Evolutionary conservation across 2,113 vertebrate genomes (phyloP).

Genomic region (Rhea pennata): DNA sequence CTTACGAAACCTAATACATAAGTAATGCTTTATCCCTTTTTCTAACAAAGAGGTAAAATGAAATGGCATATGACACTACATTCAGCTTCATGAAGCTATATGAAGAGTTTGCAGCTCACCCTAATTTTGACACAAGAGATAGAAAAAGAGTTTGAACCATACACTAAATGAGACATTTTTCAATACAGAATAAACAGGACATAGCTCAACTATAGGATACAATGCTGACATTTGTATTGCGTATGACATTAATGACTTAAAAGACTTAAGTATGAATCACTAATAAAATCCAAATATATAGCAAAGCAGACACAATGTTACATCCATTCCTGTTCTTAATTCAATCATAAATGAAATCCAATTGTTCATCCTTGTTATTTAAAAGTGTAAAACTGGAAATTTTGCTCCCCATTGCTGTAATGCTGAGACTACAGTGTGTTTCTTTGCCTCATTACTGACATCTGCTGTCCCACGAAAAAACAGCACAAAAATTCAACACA

Average conservation of each 20-base stretch:
- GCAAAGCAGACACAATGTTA: not conserved
- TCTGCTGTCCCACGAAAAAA: not conserved
- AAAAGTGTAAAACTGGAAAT: not conserved
- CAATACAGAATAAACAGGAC: not conserved
- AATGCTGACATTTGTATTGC: not conserved
- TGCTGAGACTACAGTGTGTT: not conserved
- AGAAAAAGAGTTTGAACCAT: not conserved
- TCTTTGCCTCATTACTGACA: not conserved
- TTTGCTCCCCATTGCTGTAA: not conserved
- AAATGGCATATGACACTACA: not conserved
- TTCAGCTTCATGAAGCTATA: not conserved
- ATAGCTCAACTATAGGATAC: not conserved
- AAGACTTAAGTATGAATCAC: not conserved
- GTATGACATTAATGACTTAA: not conserved
- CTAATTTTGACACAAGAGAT: not conserved
- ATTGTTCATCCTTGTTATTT: not conserved
- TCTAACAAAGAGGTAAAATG: not conserved
- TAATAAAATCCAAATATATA: not conserved
- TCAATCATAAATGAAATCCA: not conserved
- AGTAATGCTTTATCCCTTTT: not conserved
- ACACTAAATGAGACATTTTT: not conserved
- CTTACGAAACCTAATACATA: not conserved
- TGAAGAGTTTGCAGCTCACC: not conserved
- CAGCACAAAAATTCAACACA: not conserved
- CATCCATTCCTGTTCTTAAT: not conserved